These are phyloP conservation scores for Grantiella picta DNA, from an alignment of 2,113 vertebrate species.

Conservation along the genomic window DNA sequence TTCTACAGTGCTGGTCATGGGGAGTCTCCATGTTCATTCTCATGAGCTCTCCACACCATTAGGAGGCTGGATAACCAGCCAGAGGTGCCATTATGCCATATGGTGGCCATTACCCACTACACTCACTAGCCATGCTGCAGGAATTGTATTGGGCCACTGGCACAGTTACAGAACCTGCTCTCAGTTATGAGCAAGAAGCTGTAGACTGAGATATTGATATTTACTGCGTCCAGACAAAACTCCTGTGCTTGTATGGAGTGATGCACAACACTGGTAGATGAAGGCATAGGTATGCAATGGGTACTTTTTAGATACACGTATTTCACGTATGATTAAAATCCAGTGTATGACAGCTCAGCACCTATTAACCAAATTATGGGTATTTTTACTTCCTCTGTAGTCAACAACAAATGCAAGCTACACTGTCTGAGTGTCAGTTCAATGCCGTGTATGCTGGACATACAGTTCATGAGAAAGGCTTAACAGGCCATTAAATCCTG, in stretches of 20 bases:
- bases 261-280: not conserved
- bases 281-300: fast-evolving
- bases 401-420: not conserved
- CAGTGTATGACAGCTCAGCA: not conserved
- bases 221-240: not conserved
- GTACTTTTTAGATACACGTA: not conserved
- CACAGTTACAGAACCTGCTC: not conserved
- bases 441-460: not conserved
- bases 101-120: not conserved
- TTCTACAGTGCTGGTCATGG: not conserved
- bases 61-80: not conserved
- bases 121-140: not conserved
- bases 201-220: not conserved
- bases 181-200: not conserved
- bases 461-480: not conserved
- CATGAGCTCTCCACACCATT: not conserved
- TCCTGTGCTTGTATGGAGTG: not conserved
- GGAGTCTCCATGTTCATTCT: not conserved
- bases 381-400: not conserved
- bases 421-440: not conserved
- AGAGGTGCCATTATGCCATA: not conserved
- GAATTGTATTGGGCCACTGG: fast-evolving
- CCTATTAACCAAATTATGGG: not conserved
- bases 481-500: not conserved
- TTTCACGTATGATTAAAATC: not conserved